Evolutionary conservation across 2,113 vertebrate genomes (phyloP).

Genomic region (Myrmecobius fasciatus): DNA sequence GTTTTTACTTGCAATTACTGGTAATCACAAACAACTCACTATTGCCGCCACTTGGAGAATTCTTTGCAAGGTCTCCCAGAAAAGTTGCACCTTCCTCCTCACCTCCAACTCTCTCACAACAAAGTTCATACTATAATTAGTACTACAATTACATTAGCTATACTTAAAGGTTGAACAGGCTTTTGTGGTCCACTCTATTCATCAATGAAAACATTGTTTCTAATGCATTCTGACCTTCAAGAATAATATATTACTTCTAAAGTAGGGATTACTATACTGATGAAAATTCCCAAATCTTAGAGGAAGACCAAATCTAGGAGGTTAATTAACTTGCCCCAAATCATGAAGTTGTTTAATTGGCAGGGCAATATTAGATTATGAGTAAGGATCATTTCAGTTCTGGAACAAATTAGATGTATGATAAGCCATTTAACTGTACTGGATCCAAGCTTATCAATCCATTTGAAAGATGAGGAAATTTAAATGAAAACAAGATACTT

Average conservation of each 20-base stretch:
- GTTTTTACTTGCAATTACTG: not conserved
- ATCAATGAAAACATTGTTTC: not conserved
- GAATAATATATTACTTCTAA: not conserved
- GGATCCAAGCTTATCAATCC: not conserved
- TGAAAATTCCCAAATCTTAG: not conserved
- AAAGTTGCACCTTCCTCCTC: too few species aligned
- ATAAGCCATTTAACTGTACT: not conserved
- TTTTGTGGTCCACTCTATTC: not conserved
- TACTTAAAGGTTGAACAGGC: not conserved
- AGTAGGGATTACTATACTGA: not conserved
- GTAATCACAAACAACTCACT: not conserved
- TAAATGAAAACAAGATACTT: constrained; percentile 1
- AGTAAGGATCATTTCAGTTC: not conserved
- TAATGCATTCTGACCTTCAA: not conserved
- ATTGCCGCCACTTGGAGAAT: not conserved
- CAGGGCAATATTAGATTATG: not conserved
- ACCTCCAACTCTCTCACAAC: not conserved
- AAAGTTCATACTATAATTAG: not conserved
- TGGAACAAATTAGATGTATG: not conserved
- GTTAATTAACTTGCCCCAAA: not conserved
- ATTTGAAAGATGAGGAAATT: not conserved
- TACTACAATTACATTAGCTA: not conserved
- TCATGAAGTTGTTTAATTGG: not conserved
- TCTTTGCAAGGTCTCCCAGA: not conserved
- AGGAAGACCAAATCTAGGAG: not conserved